Conservation (phyloP, 2,113 vertebrate genomes). For the Emydura subglobosa region DNA sequence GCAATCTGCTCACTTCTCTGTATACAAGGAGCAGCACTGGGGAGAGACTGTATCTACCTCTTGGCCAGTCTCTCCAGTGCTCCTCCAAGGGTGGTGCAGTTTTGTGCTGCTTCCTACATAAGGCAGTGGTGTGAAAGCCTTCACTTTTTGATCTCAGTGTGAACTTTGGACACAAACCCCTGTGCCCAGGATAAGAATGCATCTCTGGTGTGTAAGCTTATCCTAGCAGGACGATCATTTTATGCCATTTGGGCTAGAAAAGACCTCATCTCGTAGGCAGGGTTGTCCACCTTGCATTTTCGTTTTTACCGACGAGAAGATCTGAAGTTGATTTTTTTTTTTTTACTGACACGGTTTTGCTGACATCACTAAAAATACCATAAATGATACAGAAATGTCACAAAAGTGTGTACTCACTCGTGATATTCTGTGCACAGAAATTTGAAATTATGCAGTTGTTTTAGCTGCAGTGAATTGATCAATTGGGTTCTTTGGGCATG, state of each 20-base stretch:
- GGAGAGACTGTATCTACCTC: background rate
- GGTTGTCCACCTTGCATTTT: no score
- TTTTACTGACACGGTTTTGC: no score
- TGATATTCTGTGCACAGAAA: no score
- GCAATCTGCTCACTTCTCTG: background rate
- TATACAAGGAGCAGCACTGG: background rate
- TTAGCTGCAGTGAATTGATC: no score
- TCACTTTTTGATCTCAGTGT: background rate
- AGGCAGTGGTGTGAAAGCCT: background rate
- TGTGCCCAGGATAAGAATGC: background rate
- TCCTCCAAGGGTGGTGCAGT: background rate
- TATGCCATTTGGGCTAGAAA: background rate
- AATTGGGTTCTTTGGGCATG: no score
- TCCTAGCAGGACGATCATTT: background rate
- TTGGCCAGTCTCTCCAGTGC: background rate
- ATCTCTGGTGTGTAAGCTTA: background rate
- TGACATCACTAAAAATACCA: no score
- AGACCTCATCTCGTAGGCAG: background rate
- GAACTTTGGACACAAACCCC: background rate
- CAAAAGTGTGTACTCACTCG: no score
- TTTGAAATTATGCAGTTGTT: no score
- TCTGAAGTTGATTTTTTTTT: no score
- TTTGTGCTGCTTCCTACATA: background rate
- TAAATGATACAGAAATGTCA: no score
- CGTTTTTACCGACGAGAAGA: no score